A percentile compares a stretch with the other conserved stretches of the same genome.
phyloP scores from a whole-genome alignment of 2,113 vertebrate genomes.

The Gymnorhina tibicen region DNA sequence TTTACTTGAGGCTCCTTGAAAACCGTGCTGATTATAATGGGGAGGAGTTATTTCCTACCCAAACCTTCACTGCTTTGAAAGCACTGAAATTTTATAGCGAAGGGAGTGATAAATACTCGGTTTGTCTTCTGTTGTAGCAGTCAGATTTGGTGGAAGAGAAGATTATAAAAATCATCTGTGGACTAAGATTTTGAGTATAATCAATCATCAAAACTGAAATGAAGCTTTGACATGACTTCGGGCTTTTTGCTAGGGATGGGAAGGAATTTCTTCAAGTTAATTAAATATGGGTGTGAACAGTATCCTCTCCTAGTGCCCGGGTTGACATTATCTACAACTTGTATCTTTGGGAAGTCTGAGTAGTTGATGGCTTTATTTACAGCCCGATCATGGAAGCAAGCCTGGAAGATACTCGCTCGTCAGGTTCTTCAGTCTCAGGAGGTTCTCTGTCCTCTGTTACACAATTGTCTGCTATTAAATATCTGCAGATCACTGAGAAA shows the following conservation, averaged over 20 bases:
- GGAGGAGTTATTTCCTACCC: background rate
- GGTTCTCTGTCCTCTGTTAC: conserved; percentile 68
- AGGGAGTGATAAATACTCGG: background rate
- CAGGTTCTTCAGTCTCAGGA: conserved; percentile 70
- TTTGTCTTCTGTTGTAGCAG: background rate
- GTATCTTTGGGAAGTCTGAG: background rate
- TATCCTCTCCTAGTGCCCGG: background rate
- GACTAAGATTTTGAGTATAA: background rate
- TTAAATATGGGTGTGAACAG: background rate
- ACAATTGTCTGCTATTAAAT: conserved; percentile 70
- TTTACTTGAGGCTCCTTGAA: background rate
- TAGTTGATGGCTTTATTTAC: background rate
- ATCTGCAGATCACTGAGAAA: conserved; percentile 69
- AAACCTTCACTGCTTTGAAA: background rate
- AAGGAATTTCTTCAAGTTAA: background rate
- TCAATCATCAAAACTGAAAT: background rate
- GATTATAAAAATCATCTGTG: background rate
- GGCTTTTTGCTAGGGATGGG: background rate
- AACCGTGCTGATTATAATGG: background rate
- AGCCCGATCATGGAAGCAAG: conserved; percentile 84
- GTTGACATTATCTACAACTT: background rate
- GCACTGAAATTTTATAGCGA: background rate
- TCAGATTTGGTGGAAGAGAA: background rate
- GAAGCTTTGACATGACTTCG: background rate
- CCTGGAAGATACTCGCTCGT: conserved; percentile 70